Conservation (phyloP, 2,888 invertebrate species). For the Litoditis marina region DNA sequence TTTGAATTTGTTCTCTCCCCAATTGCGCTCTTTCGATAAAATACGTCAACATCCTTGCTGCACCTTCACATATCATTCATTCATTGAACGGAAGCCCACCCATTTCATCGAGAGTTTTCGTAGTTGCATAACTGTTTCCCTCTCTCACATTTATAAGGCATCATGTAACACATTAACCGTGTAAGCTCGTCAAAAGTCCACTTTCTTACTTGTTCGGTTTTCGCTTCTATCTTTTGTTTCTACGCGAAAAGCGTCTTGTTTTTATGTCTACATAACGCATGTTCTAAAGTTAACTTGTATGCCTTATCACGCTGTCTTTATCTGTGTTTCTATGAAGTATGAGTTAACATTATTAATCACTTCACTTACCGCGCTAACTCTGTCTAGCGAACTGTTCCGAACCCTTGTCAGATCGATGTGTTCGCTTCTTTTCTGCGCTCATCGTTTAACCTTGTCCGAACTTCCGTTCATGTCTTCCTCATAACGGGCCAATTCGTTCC, state of each 20-base stretch:
- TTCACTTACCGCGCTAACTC: not conserved
- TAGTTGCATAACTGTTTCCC: not conserved
- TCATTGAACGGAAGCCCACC: too few relatives aligned
- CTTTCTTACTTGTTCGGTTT: not conserved
- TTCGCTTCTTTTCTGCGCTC: constrained; percentile 5
- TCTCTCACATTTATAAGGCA: not conserved
- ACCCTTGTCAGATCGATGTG: not conserved
- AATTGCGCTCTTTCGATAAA: too few relatives aligned
- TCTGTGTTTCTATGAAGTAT: too few relatives aligned
- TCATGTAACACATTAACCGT: not conserved
- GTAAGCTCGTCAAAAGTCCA: not conserved
- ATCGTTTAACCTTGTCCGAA: constrained; percentile 14
- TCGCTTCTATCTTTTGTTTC: not conserved
- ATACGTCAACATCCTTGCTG: too few relatives aligned
- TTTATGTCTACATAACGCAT: constrained; percentile 2
- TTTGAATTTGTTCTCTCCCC: too few relatives aligned
- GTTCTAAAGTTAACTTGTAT: too few relatives aligned
- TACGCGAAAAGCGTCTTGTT: not conserved
- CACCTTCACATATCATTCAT: too few relatives aligned
- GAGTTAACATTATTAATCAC: too few relatives aligned
- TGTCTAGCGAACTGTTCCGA: not conserved
- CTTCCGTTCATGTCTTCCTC: constrained; percentile 13
- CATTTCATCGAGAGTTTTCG: too few relatives aligned
- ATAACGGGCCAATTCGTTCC: constrained; percentile 15
- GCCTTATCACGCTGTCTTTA: too few relatives aligned